Evolutionary conservation across 2,113 vertebrate genomes (phyloP), one percentile per base, ranked within the genome.

Genomic region (Boleophthalmus pectinirostris): DNA sequence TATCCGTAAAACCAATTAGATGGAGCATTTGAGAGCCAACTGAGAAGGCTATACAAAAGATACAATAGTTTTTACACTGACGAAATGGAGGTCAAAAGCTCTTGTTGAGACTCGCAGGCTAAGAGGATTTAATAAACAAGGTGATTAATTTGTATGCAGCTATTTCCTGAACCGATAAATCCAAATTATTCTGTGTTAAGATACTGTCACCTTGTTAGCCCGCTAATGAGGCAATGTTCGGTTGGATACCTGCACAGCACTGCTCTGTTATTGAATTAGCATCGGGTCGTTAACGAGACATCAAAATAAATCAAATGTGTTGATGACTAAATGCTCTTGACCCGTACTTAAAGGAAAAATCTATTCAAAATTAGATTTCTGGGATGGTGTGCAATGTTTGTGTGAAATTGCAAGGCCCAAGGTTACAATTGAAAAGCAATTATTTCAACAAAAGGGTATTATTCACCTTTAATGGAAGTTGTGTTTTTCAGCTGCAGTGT

Each of bases 21-120:
- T 25, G 21, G 66, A 68, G 72, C 68, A 33, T 66, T 81, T 74
- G 20, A 57, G 57, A 73, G 29, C 18, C 47, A 61, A 66, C n/a
- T 74, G 29, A 57, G 47, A 46, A 74, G 14, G 70, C 56, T 49
- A 1, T 13, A 72, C 38, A 45, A 72, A 47, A 63, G 67, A 73
- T 38, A 43, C n/a, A 43, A 33, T 47, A 66, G 73, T 53, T 67
- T 35, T 10, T 66, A 65, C 64, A 65, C 71, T 71, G 68, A 56
- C 63, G 53, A 66, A 60, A 74, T 61, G 25, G 33, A 70, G 67
- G 72, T 80, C 80, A 80, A 78, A 46, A 70, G 54, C 77, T 77
- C 67, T 74, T 63, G 38, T 58, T 75, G 65, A 79, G 57, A 72
- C 33, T 72, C 54, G 23, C 13, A 72, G 29, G 38, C 16, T 54